phyloP scores from a whole-genome alignment of 2,888 invertebrate species.

The Enoplolaimus lenunculus region DNA sequence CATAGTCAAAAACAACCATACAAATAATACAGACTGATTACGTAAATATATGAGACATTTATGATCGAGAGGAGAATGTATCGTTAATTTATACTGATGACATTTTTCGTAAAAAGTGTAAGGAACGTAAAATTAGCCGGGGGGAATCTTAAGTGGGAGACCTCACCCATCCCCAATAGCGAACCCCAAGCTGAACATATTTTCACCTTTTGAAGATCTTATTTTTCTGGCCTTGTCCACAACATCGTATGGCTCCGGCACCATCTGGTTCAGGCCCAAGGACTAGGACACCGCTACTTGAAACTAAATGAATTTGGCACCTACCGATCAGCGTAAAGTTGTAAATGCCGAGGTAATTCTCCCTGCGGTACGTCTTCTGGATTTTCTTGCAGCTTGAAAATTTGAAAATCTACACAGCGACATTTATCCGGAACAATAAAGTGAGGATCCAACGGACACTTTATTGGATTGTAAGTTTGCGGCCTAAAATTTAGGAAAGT shows the following conservation, averaged over 20 bases:
- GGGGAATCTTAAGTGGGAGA: no score
- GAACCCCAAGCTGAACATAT: no score
- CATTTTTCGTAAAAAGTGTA: no score
- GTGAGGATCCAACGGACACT: slow-evolving; percentile 91
- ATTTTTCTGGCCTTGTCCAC: no score
- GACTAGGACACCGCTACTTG: not conserved
- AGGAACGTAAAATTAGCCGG: no score
- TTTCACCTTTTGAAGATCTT: no score
- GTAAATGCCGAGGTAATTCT: slow-evolving; percentile 89
- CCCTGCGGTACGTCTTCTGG: slow-evolving; percentile 72
- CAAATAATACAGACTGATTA: no score
- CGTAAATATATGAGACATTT: no score
- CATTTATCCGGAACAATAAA: slow-evolving; percentile 96
- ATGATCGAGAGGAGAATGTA: no score
- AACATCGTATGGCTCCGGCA: not conserved
- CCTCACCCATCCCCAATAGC: no score
- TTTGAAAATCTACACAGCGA: slow-evolving; percentile 91
- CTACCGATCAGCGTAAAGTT: slow-evolving; percentile 76
- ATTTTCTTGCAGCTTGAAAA: slow-evolving; percentile 53
- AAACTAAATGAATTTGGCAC: slow-evolving; percentile 17
- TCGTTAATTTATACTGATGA: no score
- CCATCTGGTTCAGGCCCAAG: not conserved
- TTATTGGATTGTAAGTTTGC: slow-evolving; percentile 35
- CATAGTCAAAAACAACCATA: no score
- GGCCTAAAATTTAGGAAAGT: slow-evolving; percentile 4